Conservation (phyloP, 2,797 vertebrate genomes). For the Bucorvus abyssinicus region DNA sequence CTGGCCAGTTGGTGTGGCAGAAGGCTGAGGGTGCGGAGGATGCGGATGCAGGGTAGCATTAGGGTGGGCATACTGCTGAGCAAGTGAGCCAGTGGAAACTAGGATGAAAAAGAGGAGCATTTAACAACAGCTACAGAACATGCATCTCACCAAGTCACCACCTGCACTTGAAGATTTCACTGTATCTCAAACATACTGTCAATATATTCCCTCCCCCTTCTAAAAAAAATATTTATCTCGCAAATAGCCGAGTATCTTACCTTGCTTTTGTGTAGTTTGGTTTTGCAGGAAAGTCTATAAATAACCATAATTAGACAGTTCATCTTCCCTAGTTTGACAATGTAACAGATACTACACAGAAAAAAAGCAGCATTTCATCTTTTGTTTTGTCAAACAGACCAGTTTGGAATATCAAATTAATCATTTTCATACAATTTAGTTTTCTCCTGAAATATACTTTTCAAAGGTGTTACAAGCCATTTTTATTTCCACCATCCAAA, state of each 20-base stretch:
- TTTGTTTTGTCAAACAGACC: constrained; percentile 38
- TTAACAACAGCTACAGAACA: neutral
- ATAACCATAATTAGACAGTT: constrained; percentile 67
- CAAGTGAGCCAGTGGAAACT: constrained; percentile 94
- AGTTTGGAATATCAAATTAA: constrained; percentile 9
- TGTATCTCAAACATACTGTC: neutral
- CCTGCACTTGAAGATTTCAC: neutral
- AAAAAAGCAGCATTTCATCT: constrained; percentile 49
- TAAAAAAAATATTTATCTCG: constrained; percentile 24
- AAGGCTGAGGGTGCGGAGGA: constrained; percentile 92
- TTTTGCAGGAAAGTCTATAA: constrained; percentile 62
- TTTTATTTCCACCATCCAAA: constrained; percentile 68
- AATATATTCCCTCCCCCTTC: constrained; percentile 44
- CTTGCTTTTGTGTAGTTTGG: constrained; percentile 55
- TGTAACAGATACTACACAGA: constrained; percentile 16
- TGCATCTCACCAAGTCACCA: neutral
- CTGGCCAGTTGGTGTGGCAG: constrained; percentile 96
- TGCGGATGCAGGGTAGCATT: constrained; percentile 92
- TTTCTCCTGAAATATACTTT: constrained; percentile 31
- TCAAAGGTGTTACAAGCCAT: constrained; percentile 38
- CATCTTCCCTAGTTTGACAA: constrained; percentile 58
- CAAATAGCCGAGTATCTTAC: constrained; percentile 43
- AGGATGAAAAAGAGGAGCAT: constrained; percentile 56
- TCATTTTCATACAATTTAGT: constrained; percentile 40
- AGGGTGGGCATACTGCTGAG: constrained; percentile 94